Conservation (phyloP, 2,113 vertebrate species). For the Paralichthys olivaceus region DNA sequence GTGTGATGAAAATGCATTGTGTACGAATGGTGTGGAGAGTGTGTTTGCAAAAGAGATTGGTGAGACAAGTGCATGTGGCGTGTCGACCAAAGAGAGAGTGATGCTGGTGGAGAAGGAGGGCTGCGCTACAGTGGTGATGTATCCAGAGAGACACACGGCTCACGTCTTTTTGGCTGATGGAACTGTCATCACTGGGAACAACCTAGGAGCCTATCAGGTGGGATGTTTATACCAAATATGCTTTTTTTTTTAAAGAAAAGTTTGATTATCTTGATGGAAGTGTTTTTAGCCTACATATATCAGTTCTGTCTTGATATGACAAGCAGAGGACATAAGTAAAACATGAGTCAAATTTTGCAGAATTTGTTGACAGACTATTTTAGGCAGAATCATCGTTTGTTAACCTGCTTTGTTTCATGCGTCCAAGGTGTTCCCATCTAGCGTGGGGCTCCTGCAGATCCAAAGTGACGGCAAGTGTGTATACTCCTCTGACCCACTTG, state of each 20-base stretch:
- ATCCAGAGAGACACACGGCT: slow-evolving; percentile 83
- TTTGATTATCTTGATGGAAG: neutral
- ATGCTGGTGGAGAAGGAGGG: slow-evolving; percentile 86
- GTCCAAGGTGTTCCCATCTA: slow-evolving; percentile 77
- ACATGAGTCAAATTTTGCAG: too few species aligned
- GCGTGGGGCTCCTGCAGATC: slow-evolving; percentile 84
- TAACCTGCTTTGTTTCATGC: neutral
- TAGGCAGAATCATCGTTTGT: neutral
- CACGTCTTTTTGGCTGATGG: slow-evolving; percentile 88
- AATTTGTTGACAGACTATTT: neutral
- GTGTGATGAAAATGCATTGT: neutral
- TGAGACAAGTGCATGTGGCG: neutral
- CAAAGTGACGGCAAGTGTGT: slow-evolving; percentile 83
- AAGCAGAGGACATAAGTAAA: neutral
- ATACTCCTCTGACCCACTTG: slow-evolving; percentile 81
- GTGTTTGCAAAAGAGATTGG: slow-evolving; percentile 6
- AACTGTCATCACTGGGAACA: slow-evolving; percentile 86
- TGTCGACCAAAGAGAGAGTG: slow-evolving; percentile 76
- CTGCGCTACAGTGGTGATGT: slow-evolving; percentile 86
- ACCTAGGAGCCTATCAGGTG: slow-evolving; percentile 88
- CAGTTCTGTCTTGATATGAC: neutral
- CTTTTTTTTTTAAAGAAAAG: neutral
- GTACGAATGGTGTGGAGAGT: neutral
- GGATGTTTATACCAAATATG: slow-evolving; percentile 9
- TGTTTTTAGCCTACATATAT: neutral